Base-by-base conservation (phyloP, 2,113 vertebrate genomes). In the Bos javanicus region DNA sequence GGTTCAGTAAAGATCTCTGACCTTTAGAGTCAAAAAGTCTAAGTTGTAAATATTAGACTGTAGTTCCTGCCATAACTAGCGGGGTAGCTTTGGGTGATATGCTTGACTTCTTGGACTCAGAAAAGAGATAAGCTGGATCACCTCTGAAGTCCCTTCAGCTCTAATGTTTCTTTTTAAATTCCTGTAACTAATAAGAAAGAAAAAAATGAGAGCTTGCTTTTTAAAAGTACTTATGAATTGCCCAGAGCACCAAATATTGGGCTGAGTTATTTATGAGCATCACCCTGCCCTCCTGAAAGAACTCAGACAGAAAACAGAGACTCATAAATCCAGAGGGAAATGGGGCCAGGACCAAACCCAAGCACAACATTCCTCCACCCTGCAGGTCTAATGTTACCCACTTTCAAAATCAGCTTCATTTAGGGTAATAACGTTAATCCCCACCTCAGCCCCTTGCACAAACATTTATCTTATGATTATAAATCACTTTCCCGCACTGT, bases 371-470 rank as follows among this genome's bases (percentile, higher is more conserved):
- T 67, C 28, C 30, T 28, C 7, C 7, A 2, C 33, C 59, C 48
- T 21, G 7, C 19, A 48, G 26, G 30, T 46, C 6, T 1, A 16
- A 16, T 12, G 39, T 56, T 48, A 62, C 6, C 25, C 43, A 21
- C 62, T 86, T 97, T 48, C 60, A 50, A 93, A 95, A 85, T 80
- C 62, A 90, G 62, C 15, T 95, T 91, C 26, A 1, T 85, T 91
- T 74, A 52, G 15, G 39, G 71, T 19, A 62, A 25, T 14, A 74
- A 13, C 12, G 13, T 9, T 7, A 78, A 10, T 33, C 71, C 87
- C 19, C 3, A 1, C 25, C 17, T 30, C 33, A 15, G 7, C 7
- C 36, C 7, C 16, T 16, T 15, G 36, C 57, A 59, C 43, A 43
- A 48, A 71, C 36, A 7, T 43, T 67, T 87, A 43, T 76, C 85